Conservation (phyloP, 2,113 vertebrate species). For the Oryzias javanicus region DNA sequence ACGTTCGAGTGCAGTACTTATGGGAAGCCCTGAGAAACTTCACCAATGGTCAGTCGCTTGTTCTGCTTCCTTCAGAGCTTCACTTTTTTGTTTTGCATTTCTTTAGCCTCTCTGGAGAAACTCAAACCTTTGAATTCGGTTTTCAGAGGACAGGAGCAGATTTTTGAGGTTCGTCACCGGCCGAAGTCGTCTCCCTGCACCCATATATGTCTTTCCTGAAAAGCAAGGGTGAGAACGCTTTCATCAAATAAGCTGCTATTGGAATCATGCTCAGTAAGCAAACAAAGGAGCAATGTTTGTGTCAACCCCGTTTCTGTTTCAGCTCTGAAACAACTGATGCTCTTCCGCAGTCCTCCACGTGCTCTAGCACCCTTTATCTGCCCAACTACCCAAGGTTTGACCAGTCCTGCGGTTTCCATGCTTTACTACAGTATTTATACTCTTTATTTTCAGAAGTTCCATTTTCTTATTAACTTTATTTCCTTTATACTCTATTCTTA, state of each 20-base stretch:
- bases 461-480: background rate
- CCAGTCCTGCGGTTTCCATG: background rate
- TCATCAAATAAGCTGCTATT: background rate
- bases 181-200: slow-evolving; percentile 94
- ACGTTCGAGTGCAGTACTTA: slow-evolving; percentile 89
- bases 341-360: slow-evolving; percentile 94
- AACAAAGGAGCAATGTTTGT: background rate
- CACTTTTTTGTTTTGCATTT: background rate
- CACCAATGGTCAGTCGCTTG: slow-evolving; percentile 85
- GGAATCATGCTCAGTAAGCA: background rate
- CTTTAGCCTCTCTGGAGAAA: no score
- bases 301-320: slow-evolving; percentile 18
- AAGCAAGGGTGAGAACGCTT: slow-evolving; percentile 84
- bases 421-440: background rate
- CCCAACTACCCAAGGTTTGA: slow-evolving; percentile 92
- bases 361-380: slow-evolving; percentile 94
- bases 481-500: slow-evolving; percentile 3
- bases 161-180: slow-evolving; percentile 97
- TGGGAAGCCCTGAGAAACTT: slow-evolving; percentile 97
- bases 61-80: background rate
- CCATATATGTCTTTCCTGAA: slow-evolving; percentile 94
- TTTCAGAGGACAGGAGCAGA: slow-evolving; percentile 94
- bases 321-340: slow-evolving; percentile 96
- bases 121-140: background rate
- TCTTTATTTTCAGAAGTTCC: no score